Percentiles rank a stretch among this genome's conserved stretches.
Conservation (phyloP, 2,113 vertebrate genomes). For the Toxostoma redivivum region DNA sequence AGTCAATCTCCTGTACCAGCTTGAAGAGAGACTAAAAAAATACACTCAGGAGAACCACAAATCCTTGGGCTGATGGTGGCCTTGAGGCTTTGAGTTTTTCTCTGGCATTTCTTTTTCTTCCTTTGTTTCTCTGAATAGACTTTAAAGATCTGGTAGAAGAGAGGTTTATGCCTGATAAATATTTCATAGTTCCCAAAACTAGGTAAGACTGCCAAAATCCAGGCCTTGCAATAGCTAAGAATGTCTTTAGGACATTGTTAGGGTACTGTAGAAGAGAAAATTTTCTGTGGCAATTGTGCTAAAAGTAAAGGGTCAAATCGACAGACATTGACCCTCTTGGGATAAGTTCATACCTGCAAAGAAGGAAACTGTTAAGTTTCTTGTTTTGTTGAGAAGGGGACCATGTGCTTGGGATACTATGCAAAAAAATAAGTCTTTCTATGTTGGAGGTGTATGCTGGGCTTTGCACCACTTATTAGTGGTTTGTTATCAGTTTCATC, state of each 20-base stretch:
- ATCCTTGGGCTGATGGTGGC: constrained; percentile 37
- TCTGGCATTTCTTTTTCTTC: not conserved
- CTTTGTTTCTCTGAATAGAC: not conserved
- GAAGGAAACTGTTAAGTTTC: not conserved
- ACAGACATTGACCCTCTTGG: not conserved
- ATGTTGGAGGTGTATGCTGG: too few relatives aligned
- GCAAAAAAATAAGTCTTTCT: not conserved
- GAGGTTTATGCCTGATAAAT: not conserved
- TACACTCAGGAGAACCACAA: constrained; percentile 38
- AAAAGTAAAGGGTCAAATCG: not conserved
- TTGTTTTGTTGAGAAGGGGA: not conserved
- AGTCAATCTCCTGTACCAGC: constrained; percentile 57
- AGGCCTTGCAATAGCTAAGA: not conserved
- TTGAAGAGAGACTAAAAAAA: constrained; percentile 49
- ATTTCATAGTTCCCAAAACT: not conserved
- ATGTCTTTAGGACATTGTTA: not conserved
- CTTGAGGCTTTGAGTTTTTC: constrained; percentile 23
- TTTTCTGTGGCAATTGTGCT: not conserved
- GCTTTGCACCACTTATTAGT: too few relatives aligned
- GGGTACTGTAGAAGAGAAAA: not conserved
- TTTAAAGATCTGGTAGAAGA: not conserved
- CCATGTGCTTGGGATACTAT: not conserved
- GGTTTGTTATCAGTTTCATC: too few relatives aligned
- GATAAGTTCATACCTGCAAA: not conserved
- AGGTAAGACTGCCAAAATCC: not conserved